Base-by-base conservation (phyloP, 1,140 invertebrate genomes). In the Macrobrachium rosenbergii region DNA sequence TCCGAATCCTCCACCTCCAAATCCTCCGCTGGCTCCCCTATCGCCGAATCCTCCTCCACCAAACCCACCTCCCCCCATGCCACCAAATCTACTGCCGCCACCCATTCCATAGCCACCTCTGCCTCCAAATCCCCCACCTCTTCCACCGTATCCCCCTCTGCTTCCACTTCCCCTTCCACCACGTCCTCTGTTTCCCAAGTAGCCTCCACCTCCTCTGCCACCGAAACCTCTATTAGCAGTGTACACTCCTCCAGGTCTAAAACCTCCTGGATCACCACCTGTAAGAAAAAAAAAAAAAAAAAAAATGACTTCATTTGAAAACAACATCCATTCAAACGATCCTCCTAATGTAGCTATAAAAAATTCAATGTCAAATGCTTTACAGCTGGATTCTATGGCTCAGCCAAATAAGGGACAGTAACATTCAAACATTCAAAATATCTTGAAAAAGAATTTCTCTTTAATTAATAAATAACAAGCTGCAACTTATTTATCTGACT, bases 141-240 rank as follows among this genome's bases (percentile, higher is more conserved):
- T 63, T 11, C 60, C 37, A 58, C 83, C 69, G 45, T 77, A 87
- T 58, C 62, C 63, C n/a, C 59, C 77, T 11, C 83, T 59, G 59
- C 80, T 73, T 63, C 82, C 83, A 10, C 72, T 81, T 19, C 80
- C 45, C 16, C 82, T 75, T 8, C 82, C 81, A 37, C 62, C 62
- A 75, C 82, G 69, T 59, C 83, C 83, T 37, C 59, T 21, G 23
- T 12, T 52, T 12, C 52, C 52, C 52, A 52, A 2, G 69, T 72
- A 21, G 21, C 79, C 77, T 16, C 83, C 82, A 59, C 89, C 86
- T 16, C 80, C 84, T 21, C 78, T 21, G 73, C 90, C 59, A 62
- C 69, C 82, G 82, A 82, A 60, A 21, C 52, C 67, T n/a, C 87
- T 12, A 23, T 64, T 63, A 62, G 60, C 58, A 10, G 23, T 80